Percentiles rank a stretch among this genome's conserved stretches.
phyloP scores from a whole-genome alignment of 1,140 invertebrate genomes.

The Venturia canescens region DNA sequence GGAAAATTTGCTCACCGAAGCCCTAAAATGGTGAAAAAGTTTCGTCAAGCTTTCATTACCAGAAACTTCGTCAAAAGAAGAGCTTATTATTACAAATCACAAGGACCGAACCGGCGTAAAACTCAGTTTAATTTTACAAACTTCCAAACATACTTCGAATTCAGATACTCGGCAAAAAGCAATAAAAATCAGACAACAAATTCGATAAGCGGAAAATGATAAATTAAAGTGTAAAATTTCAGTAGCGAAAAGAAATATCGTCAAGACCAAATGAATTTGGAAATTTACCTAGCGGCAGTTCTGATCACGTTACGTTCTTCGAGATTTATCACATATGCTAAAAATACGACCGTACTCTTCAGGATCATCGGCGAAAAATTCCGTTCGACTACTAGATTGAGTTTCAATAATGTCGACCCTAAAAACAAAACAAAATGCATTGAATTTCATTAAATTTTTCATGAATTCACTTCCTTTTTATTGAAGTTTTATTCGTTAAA shows the following conservation, averaged over 20 bases:
- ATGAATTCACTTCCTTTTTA: too few species aligned
- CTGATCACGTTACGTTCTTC: slow-evolving; percentile 82
- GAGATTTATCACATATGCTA: slow-evolving; percentile 83
- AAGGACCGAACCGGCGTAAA: too few species aligned
- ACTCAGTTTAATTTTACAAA: too few species aligned
- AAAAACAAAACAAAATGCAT: slow-evolving; percentile 21
- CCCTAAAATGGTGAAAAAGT: slow-evolving; percentile 75
- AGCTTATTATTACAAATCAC: too few species aligned
- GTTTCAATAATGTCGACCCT: slow-evolving; percentile 93
- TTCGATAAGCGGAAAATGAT: too few species aligned
- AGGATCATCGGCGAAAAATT: slow-evolving; percentile 88
- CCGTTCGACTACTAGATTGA: slow-evolving; percentile 82
- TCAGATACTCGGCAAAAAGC: too few species aligned
- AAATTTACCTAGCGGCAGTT: slow-evolving; percentile 82
- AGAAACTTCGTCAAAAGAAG: slow-evolving; percentile 27
- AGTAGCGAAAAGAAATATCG: background rate
- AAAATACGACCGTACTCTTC: slow-evolving; percentile 90
- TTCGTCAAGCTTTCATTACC: background rate
- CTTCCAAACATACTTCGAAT: too few species aligned
- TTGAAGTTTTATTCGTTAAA: background rate
- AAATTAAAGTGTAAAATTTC: too few species aligned
- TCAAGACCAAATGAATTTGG: background rate
- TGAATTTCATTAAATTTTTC: too few species aligned
- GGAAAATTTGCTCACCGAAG: slow-evolving; percentile 89
- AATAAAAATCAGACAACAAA: too few species aligned